A percentile compares a stretch with the other conserved stretches of the same genome.
These are phyloP conservation scores for Rhinichthys klamathensis DNA, from an alignment of 2,113 vertebrate species.

Conservation along the genomic window DNA sequence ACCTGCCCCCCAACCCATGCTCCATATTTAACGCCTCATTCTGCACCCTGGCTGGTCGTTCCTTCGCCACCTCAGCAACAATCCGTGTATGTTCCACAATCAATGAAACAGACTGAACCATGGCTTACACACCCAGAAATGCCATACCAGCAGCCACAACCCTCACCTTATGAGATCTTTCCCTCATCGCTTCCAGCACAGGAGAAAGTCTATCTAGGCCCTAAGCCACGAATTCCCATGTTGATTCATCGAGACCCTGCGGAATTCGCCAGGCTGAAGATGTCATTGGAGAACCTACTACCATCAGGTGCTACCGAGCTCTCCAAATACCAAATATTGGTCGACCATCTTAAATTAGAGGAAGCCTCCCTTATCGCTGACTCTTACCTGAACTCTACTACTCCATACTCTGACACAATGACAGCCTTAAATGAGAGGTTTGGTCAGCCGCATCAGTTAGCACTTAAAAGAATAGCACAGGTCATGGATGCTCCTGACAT, in stretches of 20 bases:
- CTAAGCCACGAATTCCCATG: not conserved
- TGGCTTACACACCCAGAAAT: not conserved
- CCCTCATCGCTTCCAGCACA: not conserved
- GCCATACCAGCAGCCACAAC: not conserved
- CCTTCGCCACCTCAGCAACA: not conserved
- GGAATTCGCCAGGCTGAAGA: not conserved
- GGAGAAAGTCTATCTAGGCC: not conserved
- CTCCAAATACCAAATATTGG: not conserved
- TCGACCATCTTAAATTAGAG: not conserved
- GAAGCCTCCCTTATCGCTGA: no score
- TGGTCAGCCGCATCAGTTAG: not conserved
- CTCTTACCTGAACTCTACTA: no score
- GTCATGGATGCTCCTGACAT: conserved; percentile 10
- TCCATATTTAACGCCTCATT: not conserved
- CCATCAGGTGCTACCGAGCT: not conserved
- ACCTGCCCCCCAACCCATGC: not conserved
- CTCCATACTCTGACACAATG: no score
- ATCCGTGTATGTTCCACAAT: not conserved
- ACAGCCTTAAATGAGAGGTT: not conserved
- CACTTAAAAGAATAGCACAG: not conserved
- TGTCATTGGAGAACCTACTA: not conserved
- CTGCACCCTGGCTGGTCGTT: not conserved
- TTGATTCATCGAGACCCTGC: not conserved
- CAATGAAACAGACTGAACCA: not conserved
- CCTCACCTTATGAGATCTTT: not conserved